These are phyloP conservation scores for Xanthorhoe designata DNA, from an alignment of 2,888 invertebrate genomes.

Conservation along the genomic window DNA sequence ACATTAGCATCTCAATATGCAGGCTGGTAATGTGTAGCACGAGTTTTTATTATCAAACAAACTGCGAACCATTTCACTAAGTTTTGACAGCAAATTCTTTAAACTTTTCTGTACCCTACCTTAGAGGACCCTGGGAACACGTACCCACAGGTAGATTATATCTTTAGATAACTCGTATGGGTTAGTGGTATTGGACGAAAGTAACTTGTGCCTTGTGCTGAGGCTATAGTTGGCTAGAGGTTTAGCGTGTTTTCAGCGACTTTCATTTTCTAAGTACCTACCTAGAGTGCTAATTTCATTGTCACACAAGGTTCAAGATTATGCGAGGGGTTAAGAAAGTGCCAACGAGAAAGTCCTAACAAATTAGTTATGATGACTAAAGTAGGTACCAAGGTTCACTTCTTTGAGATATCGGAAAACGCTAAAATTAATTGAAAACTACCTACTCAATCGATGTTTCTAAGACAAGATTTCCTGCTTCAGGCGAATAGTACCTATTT, in stretches of 20 bases:
- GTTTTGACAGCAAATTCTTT: no score
- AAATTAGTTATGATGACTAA: not conserved
- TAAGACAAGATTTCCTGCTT: no score
- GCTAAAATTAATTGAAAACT: no score
- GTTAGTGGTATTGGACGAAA: not conserved
- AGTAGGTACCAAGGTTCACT: no score
- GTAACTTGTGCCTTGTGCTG: not conserved
- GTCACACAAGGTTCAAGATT: conserved; percentile 38
- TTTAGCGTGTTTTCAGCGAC: conserved; percentile 36
- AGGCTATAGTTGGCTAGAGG: not conserved
- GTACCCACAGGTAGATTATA: not conserved
- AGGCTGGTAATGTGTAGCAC: conserved; percentile 1
- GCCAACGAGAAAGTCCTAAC: conserved; percentile 27
- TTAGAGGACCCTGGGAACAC: not conserved
- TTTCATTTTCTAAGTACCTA: conserved; percentile 46
- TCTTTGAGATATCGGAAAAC: no score
- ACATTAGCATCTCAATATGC: conserved; percentile 18
- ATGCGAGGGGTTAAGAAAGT: conserved; percentile 42
- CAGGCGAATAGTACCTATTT: no score
- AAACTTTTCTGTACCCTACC: not conserved
- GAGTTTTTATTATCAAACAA: not conserved
- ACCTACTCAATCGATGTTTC: no score
- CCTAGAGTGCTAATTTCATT: conserved; percentile 38
- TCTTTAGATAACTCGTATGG: not conserved
- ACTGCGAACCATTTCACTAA: not conserved